These are phyloP conservation scores for Drosophila multiciliata DNA, from an alignment of 2,888 invertebrate genomes.

Conservation along the genomic window DNA sequence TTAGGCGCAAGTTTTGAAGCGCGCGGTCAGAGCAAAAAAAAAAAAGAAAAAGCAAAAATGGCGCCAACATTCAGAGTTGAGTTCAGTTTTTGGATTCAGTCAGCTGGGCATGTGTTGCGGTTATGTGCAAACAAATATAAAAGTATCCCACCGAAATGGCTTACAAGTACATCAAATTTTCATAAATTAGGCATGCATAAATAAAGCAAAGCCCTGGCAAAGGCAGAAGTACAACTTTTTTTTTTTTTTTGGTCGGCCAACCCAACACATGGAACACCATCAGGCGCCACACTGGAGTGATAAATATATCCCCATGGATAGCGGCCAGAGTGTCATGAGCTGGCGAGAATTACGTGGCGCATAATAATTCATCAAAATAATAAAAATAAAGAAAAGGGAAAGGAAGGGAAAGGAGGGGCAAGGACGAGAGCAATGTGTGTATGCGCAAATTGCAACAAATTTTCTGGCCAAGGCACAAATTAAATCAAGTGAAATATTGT, in stretches of 20 bases:
- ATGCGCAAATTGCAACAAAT: constrained; percentile 76
- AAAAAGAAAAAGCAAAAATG: constrained; percentile 3
- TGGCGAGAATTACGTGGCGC: constrained; percentile 76
- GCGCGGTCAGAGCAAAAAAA: constrained; percentile 59
- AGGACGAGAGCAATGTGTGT: constrained; percentile 23
- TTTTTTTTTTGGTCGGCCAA: constrained; percentile 44
- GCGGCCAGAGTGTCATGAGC: constrained; percentile 65
- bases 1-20: constrained; percentile 77
- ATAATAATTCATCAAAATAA: constrained; percentile 73
- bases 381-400: constrained; percentile 14
- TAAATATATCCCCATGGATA: constrained; percentile 27
- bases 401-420: neutral
- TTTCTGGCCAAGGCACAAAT: constrained; percentile 52
- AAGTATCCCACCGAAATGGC: constrained; percentile 78
- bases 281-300: constrained; percentile 23
- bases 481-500: constrained; percentile 67
- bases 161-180: constrained; percentile 80
- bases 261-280: constrained; percentile 49
- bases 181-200: constrained; percentile 80
- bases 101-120: constrained; percentile 70
- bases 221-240: constrained; percentile 51
- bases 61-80: constrained; percentile 32
- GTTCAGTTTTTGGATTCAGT: constrained; percentile 17
- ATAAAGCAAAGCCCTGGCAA: constrained; percentile 56
- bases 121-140: constrained; percentile 78